Percentiles rank a stretch among this genome's conserved stretches.
Evolutionary conservation across 1,140 invertebrate species (phyloP).

Genomic region (Panagrolaimus sp.): DNA sequence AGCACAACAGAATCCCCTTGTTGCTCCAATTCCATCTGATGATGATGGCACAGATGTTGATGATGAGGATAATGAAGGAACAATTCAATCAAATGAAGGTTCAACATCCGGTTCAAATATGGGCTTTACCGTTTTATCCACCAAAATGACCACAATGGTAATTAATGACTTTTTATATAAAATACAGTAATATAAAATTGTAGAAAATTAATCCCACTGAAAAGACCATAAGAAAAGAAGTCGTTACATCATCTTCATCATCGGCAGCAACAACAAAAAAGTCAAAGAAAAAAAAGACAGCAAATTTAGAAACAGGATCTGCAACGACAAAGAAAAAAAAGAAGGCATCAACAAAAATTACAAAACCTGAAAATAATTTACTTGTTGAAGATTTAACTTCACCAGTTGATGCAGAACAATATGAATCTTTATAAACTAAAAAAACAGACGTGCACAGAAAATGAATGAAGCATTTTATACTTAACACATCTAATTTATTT

Average conservation of each 20-base stretch:
- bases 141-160: no score
- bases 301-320: neutral
- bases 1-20: neutral
- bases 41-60: neutral
- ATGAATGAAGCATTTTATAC: no score
- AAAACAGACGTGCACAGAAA: no score
- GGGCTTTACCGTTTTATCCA: no score
- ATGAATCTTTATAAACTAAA: constrained; percentile 19
- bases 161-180: no score
- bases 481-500: no score
- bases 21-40: neutral
- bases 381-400: neutral
- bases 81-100: neutral
- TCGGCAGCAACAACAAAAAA: neutral
- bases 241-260: neutral
- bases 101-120: neutral
- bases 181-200: no score
- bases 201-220: neutral
- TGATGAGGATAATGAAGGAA: no score
- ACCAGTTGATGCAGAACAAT: constrained; percentile 16
- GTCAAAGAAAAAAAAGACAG: neutral
- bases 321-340: neutral
- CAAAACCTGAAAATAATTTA: neutral
- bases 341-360: neutral
- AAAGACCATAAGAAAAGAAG: neutral